Evolutionary conservation across 2,797 vertebrate genomes (phyloP), one percentile per base, ranked within the genome.

Genomic region (Sarcoramphus papa): DNA sequence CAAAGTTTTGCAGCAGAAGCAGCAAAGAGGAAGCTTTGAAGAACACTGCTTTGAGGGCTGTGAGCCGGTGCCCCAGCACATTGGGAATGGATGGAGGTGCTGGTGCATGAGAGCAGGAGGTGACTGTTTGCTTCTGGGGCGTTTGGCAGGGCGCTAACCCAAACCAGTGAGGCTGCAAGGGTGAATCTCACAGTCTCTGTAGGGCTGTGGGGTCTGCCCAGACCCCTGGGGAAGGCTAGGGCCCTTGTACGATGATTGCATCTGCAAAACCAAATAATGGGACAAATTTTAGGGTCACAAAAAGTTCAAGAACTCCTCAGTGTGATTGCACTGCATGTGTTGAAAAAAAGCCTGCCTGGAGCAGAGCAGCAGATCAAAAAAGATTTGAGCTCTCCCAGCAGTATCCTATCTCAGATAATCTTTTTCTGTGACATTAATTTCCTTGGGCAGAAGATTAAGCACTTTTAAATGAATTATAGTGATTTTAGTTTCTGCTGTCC

Each of bases 341-440:
- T 88, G 57, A 54, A 68, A 74, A 76, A 65, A 69, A 56, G 2
- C 24, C 53, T 87, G 37, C 64, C 80, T 85, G 65, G 41, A 93
- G 70, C 48, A 91, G 67, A 82, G 47, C 40, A 74, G 54, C 21
- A 89, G 92, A 87, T 93, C 48, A 92, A 79, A 87, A 90, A 72
- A 83, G 28, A 79, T 9, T 60, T 79, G 37, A 86, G 31, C 31
- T 76, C 37, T 95, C 45, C 48, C 63, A 83, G 51, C 40, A 91
- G 31, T 87, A 67, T 88, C 41, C 21, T 85, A 73, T 92, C 90
- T 88, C 68, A 88, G 73, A 91, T 90, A 53, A 93, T 92, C 54
- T 88, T 93, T 48, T 94, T 45, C 53, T 88, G n/a, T 90, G 43
- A 53, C 82, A 69, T 54, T 88, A 43, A 80, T 90, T 96, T 95